Conservation (phyloP, 2,888 invertebrate species). For the Trichopoda pennipes region DNA sequence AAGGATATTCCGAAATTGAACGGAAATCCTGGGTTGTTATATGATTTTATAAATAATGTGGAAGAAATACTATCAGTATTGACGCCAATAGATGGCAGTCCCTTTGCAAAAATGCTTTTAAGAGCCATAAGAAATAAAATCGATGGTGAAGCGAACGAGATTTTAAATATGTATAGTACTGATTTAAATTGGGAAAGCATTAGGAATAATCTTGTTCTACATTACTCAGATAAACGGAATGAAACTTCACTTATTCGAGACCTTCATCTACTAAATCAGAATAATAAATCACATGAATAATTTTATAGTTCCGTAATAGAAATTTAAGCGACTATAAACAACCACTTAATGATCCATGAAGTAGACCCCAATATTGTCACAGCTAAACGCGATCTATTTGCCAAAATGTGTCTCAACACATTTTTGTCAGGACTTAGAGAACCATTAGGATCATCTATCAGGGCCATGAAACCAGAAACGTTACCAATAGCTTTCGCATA, state of each 20-base stretch:
- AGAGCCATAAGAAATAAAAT: too few relatives aligned
- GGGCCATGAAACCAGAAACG: too few relatives aligned
- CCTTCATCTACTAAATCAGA: constrained; percentile 54
- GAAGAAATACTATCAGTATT: constrained; percentile 14
- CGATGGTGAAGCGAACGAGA: constrained; percentile 60
- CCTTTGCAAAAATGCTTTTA: constrained; percentile 1
- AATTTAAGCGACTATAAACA: constrained; percentile 60
- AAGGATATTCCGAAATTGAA: constrained; percentile 20
- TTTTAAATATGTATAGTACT: constrained; percentile 68
- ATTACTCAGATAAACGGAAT: constrained; percentile 59
- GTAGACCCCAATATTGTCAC: constrained; percentile 49
- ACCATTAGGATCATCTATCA: too few relatives aligned
- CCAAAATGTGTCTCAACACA: too few relatives aligned
- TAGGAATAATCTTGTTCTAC: constrained; percentile 64
- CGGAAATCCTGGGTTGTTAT: constrained; percentile 3
- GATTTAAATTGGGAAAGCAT: constrained; percentile 61
- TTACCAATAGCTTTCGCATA: too few relatives aligned
- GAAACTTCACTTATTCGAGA: constrained; percentile 63
- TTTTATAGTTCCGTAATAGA: constrained; percentile 49
- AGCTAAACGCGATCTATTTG: constrained; percentile 61
- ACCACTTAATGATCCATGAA: constrained; percentile 65
- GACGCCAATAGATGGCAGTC: constrained; percentile 2
- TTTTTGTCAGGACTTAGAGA: too few relatives aligned
- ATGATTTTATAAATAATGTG: too few relatives aligned
- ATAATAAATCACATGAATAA: constrained; percentile 1